phyloP scores from a whole-genome alignment of 2,113 vertebrate species.

The Diadophis punctatus region DNA sequence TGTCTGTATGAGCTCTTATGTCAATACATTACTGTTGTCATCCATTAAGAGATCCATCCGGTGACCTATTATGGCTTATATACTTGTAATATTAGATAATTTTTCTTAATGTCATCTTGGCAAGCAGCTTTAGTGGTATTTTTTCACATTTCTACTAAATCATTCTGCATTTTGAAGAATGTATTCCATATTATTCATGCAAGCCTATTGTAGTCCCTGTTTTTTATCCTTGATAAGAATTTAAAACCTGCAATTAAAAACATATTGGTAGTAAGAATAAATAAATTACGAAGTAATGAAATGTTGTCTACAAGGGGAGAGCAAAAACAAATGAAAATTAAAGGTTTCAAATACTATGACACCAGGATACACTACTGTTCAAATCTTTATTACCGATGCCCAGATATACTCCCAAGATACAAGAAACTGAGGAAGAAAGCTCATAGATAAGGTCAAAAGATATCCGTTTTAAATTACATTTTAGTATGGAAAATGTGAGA shows the following conservation, averaged over 20 bases:
- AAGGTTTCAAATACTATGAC: not conserved
- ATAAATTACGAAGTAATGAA: conserved; percentile 13
- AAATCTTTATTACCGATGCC: not conserved
- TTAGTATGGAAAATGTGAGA: not conserved
- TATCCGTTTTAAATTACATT: not conserved
- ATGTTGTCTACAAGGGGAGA: not conserved
- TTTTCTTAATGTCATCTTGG: conserved; percentile 16
- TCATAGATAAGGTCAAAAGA: not conserved
- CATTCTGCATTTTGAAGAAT: conserved; percentile 13
- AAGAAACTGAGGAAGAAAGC: not conserved
- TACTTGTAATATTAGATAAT: conserved; percentile 2
- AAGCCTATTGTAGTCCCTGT: conserved; percentile 15
- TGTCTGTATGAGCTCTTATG: not conserved
- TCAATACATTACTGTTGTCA: not conserved
- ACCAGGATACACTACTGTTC: not conserved
- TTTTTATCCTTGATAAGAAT: not conserved
- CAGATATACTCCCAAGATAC: not conserved
- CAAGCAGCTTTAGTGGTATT: conserved; percentile 34
- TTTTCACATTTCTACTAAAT: conserved; percentile 33
- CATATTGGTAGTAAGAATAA: not conserved
- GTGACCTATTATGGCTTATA: conserved; percentile 23
- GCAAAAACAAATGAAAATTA: not conserved
- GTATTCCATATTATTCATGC: conserved; percentile 19
- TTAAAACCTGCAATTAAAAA: not conserved
- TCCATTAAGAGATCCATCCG: conserved; percentile 43